Evolutionary conservation across 2,797 vertebrate genomes (phyloP).

Genomic region (Sparus aurata): DNA sequence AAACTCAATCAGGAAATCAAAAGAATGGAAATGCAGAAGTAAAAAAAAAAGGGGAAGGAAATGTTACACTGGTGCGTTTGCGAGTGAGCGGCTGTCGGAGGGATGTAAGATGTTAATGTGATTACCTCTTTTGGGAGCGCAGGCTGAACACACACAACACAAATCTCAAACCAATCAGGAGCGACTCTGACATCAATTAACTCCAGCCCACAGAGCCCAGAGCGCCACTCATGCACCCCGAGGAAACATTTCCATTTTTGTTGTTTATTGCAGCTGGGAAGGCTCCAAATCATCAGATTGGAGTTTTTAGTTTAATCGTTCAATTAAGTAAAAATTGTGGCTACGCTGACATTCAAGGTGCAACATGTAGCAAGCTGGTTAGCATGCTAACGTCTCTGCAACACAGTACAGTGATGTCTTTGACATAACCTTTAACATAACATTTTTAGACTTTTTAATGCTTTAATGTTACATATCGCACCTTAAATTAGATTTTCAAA

Average conservation of each 20-base stretch:
- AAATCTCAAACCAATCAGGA: conserved; percentile 19
- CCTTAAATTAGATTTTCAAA: too few relatives aligned
- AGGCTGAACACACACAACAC: not conserved
- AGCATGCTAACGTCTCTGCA: too few relatives aligned
- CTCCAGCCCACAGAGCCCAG: not conserved
- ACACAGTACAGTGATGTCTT: too few relatives aligned
- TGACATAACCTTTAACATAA: too few relatives aligned
- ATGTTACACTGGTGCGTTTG: not conserved
- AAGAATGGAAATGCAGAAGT: conserved; percentile 12
- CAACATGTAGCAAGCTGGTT: too few relatives aligned
- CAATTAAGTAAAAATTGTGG: too few relatives aligned
- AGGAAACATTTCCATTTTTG: not conserved
- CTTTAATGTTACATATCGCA: too few relatives aligned
- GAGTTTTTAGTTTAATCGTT: too few relatives aligned
- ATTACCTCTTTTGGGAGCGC: not conserved
- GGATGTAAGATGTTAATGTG: conserved; percentile 17
- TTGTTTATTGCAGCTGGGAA: not conserved
- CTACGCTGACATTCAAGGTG: too few relatives aligned
- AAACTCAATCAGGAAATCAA: conserved; percentile 8
- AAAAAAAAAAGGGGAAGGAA: conserved; percentile 9
- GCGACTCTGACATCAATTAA: conserved; percentile 6
- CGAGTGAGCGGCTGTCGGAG: conserved; percentile 9
- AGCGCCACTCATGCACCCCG: not conserved
- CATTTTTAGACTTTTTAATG: too few relatives aligned
- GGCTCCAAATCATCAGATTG: not conserved